Conservation (phyloP, 2,113 vertebrate genomes). For the Pterocles orientalis region DNA sequence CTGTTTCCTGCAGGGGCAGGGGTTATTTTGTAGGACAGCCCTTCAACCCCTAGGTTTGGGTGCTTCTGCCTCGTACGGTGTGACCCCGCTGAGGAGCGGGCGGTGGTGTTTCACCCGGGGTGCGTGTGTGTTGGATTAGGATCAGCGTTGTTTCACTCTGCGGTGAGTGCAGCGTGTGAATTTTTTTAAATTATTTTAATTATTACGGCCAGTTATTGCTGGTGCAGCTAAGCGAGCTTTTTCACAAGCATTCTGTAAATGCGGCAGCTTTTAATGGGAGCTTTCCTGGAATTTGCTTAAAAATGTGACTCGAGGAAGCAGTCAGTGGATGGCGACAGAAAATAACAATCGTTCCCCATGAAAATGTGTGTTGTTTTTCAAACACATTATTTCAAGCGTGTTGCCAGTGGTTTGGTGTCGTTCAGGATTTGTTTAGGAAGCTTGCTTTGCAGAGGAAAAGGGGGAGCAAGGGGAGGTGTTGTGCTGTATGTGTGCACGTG, state of each 20-base stretch:
- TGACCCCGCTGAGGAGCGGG: not conserved
- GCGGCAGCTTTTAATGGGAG: not conserved
- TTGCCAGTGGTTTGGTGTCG: not conserved
- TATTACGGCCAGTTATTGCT: not conserved
- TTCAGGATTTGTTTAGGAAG: not conserved
- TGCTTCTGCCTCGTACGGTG: not conserved
- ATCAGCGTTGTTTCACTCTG: constrained; percentile 28
- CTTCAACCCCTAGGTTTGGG: not conserved
- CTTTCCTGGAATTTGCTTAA: not conserved
- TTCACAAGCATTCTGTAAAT: not conserved
- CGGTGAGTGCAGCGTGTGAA: constrained; percentile 3
- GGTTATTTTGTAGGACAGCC: not conserved
- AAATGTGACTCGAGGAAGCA: not conserved
- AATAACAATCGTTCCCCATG: not conserved
- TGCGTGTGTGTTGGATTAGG: not conserved
- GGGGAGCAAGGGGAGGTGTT: not conserved
- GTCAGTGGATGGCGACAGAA: not conserved
- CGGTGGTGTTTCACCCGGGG: not conserved
- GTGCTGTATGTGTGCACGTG: not conserved
- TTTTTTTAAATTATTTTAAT: not conserved
- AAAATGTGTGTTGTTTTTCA: not conserved
- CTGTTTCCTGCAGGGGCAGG: not conserved
- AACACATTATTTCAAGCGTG: not conserved
- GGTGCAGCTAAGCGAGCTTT: not conserved
- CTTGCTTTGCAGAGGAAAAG: not conserved